A percentile compares a stretch with the other conserved stretches of the same genome.
Conservation (phyloP, 2,888 invertebrate genomes). For the Pristionchus entomophagus region DNA sequence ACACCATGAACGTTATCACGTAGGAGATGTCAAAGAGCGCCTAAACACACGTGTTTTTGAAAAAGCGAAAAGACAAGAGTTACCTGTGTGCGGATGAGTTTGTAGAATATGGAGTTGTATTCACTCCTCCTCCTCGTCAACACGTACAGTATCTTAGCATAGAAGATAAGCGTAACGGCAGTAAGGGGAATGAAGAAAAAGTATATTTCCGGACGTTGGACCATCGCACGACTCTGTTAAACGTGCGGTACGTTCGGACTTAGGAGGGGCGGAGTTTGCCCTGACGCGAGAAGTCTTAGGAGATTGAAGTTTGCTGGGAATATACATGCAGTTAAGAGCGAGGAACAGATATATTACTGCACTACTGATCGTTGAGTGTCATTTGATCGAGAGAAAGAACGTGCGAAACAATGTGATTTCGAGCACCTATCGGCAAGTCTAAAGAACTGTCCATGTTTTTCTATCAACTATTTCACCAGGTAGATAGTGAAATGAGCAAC, state of each 20-base stretch:
- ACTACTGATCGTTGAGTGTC: background rate
- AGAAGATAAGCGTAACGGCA: background rate
- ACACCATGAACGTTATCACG: background rate
- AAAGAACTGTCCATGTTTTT: no score
- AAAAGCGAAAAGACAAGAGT: background rate
- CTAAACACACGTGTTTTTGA: conserved; percentile 4
- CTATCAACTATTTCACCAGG: no score
- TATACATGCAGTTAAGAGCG: background rate
- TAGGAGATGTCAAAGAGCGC: background rate
- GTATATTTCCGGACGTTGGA: background rate
- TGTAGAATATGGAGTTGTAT: background rate
- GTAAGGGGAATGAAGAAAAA: conserved; percentile 11
- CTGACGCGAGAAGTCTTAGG: background rate
- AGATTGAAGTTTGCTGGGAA: conserved; percentile 24
- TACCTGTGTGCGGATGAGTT: background rate
- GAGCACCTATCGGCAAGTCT: no score
- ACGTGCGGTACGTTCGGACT: background rate
- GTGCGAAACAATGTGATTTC: background rate
- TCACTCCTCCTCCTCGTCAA: background rate
- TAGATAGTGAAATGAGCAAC: no score
- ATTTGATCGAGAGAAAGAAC: background rate
- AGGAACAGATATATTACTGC: background rate
- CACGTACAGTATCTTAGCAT: background rate
- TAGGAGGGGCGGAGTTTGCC: background rate
- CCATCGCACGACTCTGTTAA: background rate